Conservation (phyloP, 2,113 vertebrate species). For the Urocitellus parryii region DNA sequence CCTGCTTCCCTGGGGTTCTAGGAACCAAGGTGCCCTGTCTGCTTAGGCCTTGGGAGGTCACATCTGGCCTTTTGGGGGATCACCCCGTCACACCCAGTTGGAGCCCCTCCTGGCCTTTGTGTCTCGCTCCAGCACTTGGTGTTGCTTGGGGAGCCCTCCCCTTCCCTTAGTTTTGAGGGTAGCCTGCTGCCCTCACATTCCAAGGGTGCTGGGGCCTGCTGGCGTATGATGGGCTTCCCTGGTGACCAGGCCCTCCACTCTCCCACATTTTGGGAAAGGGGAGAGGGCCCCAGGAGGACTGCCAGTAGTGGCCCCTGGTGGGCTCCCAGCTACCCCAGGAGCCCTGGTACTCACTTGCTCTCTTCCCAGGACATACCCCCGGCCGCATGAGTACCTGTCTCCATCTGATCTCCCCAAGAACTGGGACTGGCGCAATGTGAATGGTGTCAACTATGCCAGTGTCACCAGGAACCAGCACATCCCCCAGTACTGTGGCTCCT, state of each 20-base stretch:
- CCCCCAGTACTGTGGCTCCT: slow-evolving; percentile 98
- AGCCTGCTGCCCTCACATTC: not conserved
- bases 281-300: too few relatives aligned
- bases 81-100: not conserved
- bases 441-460: slow-evolving; percentile 93
- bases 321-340: not conserved
- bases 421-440: slow-evolving; percentile 96
- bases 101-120: not conserved
- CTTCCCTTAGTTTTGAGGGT: not conserved
- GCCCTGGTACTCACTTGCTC: fast-evolving
- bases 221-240: not conserved
- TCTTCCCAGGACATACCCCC: slow-evolving; percentile 87
- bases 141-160: not conserved
- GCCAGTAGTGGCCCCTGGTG: not conserved
- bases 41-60: slow-evolving; percentile 41
- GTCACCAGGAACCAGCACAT: slow-evolving; percentile 98
- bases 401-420: slow-evolving; percentile 86
- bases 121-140: too few relatives aligned
- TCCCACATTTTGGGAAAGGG: not conserved
- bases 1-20: not conserved
- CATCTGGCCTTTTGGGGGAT: not conserved
- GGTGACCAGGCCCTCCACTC: not conserved
- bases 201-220: not conserved
- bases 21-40: not conserved
- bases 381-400: slow-evolving; percentile 92